phyloP scores from a whole-genome alignment of 2,797 vertebrate species.

The Gorsachius magnificus region DNA sequence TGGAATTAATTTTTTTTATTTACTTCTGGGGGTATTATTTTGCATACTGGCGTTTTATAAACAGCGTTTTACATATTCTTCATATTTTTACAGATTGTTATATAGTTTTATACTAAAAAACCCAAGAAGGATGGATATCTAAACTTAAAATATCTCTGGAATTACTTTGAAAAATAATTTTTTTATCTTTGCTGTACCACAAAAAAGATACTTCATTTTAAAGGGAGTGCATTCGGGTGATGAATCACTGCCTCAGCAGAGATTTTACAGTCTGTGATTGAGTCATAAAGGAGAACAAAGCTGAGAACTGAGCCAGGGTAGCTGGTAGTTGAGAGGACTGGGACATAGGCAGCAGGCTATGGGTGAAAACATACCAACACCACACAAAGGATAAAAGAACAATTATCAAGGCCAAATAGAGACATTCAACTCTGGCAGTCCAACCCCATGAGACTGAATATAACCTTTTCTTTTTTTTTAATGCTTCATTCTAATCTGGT shows the following conservation, averaged over 20 bases:
- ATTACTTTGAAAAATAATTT: background rate
- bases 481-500: slow-evolving; percentile 33
- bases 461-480: slow-evolving; percentile 9
- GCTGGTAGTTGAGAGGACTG: slow-evolving; percentile 1
- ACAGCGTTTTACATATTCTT: background rate
- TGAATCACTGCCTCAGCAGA: slow-evolving; percentile 49
- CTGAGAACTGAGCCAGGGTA: background rate
- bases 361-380: slow-evolving; percentile 19
- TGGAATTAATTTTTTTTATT: background rate
- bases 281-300: slow-evolving; percentile 60
- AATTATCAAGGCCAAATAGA: slow-evolving; percentile 52
- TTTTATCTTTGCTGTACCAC: background rate
- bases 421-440: background rate
- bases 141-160: background rate
- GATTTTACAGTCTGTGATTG: slow-evolving; percentile 14
- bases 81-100: background rate
- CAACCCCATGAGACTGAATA: background rate
- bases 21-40: background rate
- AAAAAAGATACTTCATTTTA: slow-evolving; percentile 17
- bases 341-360: background rate
- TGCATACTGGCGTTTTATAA: background rate
- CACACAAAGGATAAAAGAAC: slow-evolving; percentile 16
- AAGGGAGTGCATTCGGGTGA: slow-evolving; percentile 25
- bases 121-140: background rate
- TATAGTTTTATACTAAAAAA: background rate